Base-by-base conservation (phyloP, 1,140 invertebrate genomes). In the Calliphora vicina region DNA sequence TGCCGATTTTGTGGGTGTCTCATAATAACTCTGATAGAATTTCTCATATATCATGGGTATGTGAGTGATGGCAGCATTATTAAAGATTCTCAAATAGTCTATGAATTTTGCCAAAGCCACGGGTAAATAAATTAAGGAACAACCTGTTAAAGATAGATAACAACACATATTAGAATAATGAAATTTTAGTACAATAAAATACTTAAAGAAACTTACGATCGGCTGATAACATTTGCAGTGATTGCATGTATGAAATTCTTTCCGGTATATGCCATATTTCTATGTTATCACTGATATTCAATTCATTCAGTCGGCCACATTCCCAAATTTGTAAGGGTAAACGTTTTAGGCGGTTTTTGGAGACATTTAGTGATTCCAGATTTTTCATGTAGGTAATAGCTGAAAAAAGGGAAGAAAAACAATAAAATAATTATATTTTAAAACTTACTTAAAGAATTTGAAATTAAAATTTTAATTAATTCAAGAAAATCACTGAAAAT, bases 211-310 rank as follows among this genome's bases (percentile, higher is more conserved):
- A 83, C 87, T 87, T 84, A 90, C 89, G 87, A 85, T 90, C 89
- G 12, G 89, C 89, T 29, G 86, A 84, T 1, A 90, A 86, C 8
- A 87, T 87, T 83, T 89, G 87, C 57, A 90, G 82, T 83, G 88
- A 87, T 13, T 86, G 88, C 26, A 90, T 83, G 82, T 89, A 87
- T 1, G 88, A 83, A 57, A 90, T 87, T 13, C 88, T 86, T 76
- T 89, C 89, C 26, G 89, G 89, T 80, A 90, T 88, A 84, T 89
- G 87, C 80, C 86, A 71, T 13, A 90, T 82, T 17, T 83, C 82
- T 83, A 85, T 86, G 82, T 90, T 90, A 83, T 90, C 89, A 85
- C 87, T 90, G 27, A 90, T 83, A n/a, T 89, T 86, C n/a, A 90
- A 84, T 78, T 89, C 89, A 57, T 88, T 87, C 13, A 90, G 84